These are phyloP conservation scores for Charaxes varanes DNA, from an alignment of 1,140 invertebrate species.

Conservation along the genomic window DNA sequence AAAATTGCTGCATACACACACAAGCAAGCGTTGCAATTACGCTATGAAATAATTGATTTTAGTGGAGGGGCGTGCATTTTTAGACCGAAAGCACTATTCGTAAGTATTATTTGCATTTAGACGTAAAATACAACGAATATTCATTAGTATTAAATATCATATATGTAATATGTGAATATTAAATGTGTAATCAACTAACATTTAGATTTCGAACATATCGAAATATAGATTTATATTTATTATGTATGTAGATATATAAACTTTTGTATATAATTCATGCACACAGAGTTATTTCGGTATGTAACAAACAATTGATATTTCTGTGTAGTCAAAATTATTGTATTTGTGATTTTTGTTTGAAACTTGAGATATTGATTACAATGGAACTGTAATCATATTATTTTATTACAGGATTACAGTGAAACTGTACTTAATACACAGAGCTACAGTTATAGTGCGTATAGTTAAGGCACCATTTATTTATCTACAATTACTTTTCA, in stretches of 20 bases:
- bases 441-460: no score
- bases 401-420: no score
- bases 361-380: slow-evolving; percentile 14
- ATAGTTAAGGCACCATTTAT: no score
- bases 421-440: no score
- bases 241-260: neutral
- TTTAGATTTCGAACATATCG: slow-evolving; percentile 14
- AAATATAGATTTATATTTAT: neutral
- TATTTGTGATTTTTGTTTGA: slow-evolving; percentile 17
- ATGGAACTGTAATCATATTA: no score
- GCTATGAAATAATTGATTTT: no score
- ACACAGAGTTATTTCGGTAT: slow-evolving; percentile 4
- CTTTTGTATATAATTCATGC: slow-evolving; percentile 8
- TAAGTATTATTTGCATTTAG: slow-evolving; percentile 10
- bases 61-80: slow-evolving; percentile 1
- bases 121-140: slow-evolving; percentile 35
- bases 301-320: slow-evolving; percentile 2
- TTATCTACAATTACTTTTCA: no score
- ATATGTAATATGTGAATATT: slow-evolving; percentile 12
- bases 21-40: no score
- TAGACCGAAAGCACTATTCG: neutral
- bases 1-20: no score
- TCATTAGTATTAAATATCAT: slow-evolving; percentile 18
- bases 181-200: slow-evolving; percentile 3
- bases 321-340: slow-evolving; percentile 23